phyloP scores from a whole-genome alignment of 2,797 vertebrate genomes.

The Toxotes lorentzi region DNA sequence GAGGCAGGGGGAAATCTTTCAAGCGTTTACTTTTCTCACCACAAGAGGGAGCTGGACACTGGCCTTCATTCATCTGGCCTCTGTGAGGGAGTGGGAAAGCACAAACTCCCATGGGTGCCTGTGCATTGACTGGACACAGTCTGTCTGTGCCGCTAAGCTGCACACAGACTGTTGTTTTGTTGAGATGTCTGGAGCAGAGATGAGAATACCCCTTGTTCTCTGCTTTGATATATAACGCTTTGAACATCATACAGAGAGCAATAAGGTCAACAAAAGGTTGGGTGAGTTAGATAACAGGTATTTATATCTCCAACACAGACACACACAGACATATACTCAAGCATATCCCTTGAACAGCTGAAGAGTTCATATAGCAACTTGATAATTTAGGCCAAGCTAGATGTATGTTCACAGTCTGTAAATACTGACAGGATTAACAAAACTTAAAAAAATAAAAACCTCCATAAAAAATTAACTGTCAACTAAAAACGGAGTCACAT shows the following conservation, averaged over 20 bases:
- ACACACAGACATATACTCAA: neutral
- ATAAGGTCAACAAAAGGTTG: conserved; percentile 53
- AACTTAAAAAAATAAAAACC: neutral
- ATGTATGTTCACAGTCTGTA: neutral
- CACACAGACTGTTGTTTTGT: conserved; percentile 24
- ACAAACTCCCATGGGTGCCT: conserved; percentile 27
- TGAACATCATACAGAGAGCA: conserved; percentile 43
- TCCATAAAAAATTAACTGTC: neutral
- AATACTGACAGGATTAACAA: neutral
- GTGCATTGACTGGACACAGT: conserved; percentile 33
- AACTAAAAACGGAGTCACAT: neutral
- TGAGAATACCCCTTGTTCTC: conserved; percentile 30
- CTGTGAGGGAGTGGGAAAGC: conserved; percentile 4
- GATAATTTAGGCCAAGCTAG: neutral
- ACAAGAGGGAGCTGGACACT: conserved; percentile 74
- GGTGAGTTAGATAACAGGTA: conserved; percentile 10
- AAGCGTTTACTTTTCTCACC: conserved; percentile 40
- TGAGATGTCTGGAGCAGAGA: conserved; percentile 18
- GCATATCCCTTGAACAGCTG: neutral
- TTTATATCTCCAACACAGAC: conserved; percentile 33
- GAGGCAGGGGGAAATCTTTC: neutral
- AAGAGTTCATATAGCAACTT: neutral
- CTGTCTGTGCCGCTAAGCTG: conserved; percentile 16
- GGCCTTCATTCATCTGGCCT: conserved; percentile 33
- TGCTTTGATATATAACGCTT: conserved; percentile 43